Evolutionary conservation across 1,140 invertebrate species (phyloP).

Genomic region (Camponotus vicinus): DNA sequence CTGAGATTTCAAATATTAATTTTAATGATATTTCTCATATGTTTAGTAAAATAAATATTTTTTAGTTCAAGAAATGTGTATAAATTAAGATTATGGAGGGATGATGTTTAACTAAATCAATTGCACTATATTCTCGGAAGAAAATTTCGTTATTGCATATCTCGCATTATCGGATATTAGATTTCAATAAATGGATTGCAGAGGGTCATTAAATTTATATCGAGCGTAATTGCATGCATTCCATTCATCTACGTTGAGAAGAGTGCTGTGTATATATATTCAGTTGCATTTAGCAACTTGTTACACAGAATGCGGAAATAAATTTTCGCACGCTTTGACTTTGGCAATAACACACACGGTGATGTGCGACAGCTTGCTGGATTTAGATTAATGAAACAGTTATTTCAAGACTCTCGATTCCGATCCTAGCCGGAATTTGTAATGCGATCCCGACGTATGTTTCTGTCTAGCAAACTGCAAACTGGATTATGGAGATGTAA

Average conservation of each 20-base stretch:
- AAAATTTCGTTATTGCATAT: background rate
- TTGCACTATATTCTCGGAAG: background rate
- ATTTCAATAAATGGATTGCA: slow-evolving; percentile 15
- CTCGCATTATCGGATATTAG: background rate
- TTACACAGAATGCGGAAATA: slow-evolving; percentile 54
- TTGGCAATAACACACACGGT: slow-evolving; percentile 57
- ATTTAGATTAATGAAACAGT: slow-evolving; percentile 59
- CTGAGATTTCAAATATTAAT: background rate
- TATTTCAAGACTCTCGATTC: slow-evolving; percentile 49
- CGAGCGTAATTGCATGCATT: background rate
- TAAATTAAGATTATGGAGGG: background rate
- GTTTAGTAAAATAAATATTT: background rate
- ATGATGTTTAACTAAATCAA: background rate
- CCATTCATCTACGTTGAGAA: slow-evolving; percentile 11
- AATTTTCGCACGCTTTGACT: slow-evolving; percentile 54
- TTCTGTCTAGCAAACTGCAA: background rate
- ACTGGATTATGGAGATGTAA: background rate
- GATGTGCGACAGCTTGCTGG: slow-evolving; percentile 26
- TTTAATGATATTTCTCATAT: background rate
- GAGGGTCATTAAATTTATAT: slow-evolving; percentile 8
- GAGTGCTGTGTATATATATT: background rate
- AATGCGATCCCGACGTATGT: slow-evolving; percentile 28
- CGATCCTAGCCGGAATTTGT: slow-evolving; percentile 40
- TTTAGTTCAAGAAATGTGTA: background rate
- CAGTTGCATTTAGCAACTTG: slow-evolving; percentile 13